A percentile compares a stretch with the other conserved stretches of the same genome.
These are phyloP conservation scores for Ametastegia equiseti DNA, from an alignment of 2,888 invertebrate species.

Conservation along the genomic window DNA sequence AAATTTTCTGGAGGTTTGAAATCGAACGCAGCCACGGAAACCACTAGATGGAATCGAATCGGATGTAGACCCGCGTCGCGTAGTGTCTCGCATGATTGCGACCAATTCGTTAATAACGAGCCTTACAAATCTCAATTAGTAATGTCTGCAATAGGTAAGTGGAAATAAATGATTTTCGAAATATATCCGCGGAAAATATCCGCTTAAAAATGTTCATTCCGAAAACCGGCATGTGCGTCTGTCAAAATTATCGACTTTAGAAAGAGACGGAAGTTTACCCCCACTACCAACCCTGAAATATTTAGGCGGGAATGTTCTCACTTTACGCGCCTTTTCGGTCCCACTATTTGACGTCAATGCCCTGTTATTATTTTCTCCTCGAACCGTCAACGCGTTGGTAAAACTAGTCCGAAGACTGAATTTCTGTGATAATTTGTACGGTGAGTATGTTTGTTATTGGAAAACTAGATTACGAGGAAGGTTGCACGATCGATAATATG, in stretches of 20 bases:
- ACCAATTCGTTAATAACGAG: neutral
- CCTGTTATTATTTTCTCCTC: neutral
- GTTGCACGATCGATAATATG: neutral
- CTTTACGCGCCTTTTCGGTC: neutral
- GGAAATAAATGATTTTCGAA: neutral
- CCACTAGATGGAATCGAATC: neutral
- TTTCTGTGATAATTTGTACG: neutral
- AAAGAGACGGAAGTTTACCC: slow-evolving; percentile 28
- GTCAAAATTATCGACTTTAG: slow-evolving; percentile 26
- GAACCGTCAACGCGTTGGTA: neutral
- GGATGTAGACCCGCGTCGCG: slow-evolving; percentile 3
- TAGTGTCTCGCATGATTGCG: neutral
- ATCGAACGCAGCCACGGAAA: slow-evolving; percentile 24
- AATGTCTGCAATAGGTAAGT: slow-evolving; percentile 37
- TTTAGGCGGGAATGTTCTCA: slow-evolving; percentile 18
- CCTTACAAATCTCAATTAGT: neutral
- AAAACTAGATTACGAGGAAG: neutral
- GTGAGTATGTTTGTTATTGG: neutral
- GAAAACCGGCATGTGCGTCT: neutral
- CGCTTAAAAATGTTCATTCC: neutral
- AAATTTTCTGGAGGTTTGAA: too few species aligned
- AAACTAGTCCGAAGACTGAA: neutral
- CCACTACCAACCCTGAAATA: neutral
- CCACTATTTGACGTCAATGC: neutral
- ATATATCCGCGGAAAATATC: neutral